A percentile compares a stretch with the other conserved stretches of the same genome.
Evolutionary conservation across 2,113 vertebrate genomes (phyloP).

Genomic region (Brienomyrus brachyistius): DNA sequence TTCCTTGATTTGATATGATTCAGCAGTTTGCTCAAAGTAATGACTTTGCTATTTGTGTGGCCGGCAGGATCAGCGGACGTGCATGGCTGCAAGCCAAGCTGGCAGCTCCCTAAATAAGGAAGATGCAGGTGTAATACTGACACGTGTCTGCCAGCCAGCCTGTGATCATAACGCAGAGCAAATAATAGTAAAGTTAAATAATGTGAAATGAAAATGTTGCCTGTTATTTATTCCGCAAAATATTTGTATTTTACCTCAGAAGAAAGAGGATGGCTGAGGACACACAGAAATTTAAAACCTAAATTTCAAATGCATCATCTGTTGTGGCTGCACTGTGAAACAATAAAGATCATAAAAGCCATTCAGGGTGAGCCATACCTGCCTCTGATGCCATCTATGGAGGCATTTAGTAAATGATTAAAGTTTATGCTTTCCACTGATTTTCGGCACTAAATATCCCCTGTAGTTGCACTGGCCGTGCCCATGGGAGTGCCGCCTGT

Average conservation of each 20-base stretch:
- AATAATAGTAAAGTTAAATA: neutral
- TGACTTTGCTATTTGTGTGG: neutral
- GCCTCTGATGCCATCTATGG: neutral
- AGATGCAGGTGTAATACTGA: neutral
- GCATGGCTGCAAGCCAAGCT: neutral
- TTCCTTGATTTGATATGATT: neutral
- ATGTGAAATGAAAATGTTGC: neutral
- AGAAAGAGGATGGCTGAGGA: neutral
- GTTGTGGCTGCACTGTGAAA: neutral
- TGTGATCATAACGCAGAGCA: neutral
- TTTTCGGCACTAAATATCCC: neutral
- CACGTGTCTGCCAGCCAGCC: neutral
- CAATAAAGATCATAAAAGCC: neutral
- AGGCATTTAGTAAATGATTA: neutral
- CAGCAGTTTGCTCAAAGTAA: conserved; percentile 4
- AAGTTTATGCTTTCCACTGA: neutral
- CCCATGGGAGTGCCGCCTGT: neutral
- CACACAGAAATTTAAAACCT: neutral
- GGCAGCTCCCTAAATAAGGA: neutral
- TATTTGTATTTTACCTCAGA: neutral
- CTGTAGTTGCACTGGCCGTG: neutral
- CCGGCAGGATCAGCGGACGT: neutral
- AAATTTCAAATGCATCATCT: neutral
- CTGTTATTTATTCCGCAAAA: neutral
- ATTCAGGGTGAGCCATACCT: neutral